phyloP scores from a whole-genome alignment of 2,113 vertebrate genomes.

The Perccottus glenii region DNA sequence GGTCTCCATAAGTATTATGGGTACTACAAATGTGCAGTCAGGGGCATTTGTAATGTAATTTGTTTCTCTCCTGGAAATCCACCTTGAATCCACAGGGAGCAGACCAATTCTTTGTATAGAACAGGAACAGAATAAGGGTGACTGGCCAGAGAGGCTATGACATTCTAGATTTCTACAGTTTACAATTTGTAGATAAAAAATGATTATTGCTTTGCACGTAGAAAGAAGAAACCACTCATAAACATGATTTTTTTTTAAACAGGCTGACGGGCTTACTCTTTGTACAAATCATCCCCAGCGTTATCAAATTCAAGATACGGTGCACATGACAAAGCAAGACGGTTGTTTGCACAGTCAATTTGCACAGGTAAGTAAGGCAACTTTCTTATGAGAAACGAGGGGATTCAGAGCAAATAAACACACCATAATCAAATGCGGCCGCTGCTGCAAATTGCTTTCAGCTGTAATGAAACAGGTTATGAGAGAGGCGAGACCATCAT shows the following conservation, averaged over 20 bases:
- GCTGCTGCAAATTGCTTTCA: slow-evolving; percentile 63
- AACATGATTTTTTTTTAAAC: background rate
- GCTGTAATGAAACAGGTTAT: slow-evolving; percentile 61
- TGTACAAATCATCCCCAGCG: slow-evolving; percentile 15
- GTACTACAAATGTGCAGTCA: too few relatives aligned
- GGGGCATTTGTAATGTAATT: too few relatives aligned
- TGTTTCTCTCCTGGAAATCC: too few relatives aligned
- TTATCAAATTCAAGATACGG: slow-evolving; percentile 34
- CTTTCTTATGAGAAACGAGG: slow-evolving; percentile 51
- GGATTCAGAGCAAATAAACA: slow-evolving; percentile 65
- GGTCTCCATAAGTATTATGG: too few relatives aligned
- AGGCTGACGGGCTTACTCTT: background rate
- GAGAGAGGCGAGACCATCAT: slow-evolving; percentile 39
- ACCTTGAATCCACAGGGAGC: too few relatives aligned
- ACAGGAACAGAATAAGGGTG: too few relatives aligned
- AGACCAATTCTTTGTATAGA: too few relatives aligned
- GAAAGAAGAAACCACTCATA: background rate
- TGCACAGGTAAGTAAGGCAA: slow-evolving; percentile 58
- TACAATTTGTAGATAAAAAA: too few relatives aligned
- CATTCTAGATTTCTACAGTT: background rate
- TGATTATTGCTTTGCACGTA: slow-evolving; percentile 2
- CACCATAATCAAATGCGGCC: slow-evolving; percentile 58
- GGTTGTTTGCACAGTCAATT: slow-evolving; percentile 43
- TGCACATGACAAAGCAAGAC: slow-evolving; percentile 23
- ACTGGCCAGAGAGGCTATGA: too few relatives aligned